phyloP scores from a whole-genome alignment of 2,113 vertebrate genomes.

The Bubo bubo region DNA sequence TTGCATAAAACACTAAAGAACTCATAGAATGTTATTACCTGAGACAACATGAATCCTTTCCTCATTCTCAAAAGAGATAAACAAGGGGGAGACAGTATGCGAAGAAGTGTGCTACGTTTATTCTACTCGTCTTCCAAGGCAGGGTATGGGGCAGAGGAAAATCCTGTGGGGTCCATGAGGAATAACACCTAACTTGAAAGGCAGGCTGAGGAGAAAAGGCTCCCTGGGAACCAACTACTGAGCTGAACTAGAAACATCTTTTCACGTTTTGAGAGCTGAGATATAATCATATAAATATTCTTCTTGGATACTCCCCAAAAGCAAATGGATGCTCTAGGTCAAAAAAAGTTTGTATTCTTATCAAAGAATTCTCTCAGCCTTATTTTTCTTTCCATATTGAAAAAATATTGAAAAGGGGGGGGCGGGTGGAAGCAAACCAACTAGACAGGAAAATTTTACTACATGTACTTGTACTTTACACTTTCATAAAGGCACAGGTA shows the following conservation, averaged over 20 bases:
- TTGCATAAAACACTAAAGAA: background rate
- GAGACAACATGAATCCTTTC: background rate
- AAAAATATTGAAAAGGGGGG: background rate
- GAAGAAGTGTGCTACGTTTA: background rate
- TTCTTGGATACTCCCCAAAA: background rate
- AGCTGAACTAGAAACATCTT: background rate
- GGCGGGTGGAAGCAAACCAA: background rate
- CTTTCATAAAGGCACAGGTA: background rate
- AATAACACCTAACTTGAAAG: background rate
- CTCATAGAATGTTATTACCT: background rate
- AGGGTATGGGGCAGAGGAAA: background rate
- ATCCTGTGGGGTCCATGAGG: rapidly evolving
- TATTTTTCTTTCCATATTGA: background rate
- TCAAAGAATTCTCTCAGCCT: background rate
- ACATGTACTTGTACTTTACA: background rate
- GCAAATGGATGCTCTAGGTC: background rate
- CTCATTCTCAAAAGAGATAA: background rate
- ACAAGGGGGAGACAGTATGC: background rate
- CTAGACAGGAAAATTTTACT: background rate
- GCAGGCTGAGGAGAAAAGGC: background rate
- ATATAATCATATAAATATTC: background rate
- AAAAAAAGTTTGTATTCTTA: background rate
- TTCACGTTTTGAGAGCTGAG: background rate
- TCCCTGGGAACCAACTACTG: background rate
- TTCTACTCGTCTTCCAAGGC: background rate